Evolutionary conservation across 2,113 vertebrate genomes (phyloP).

Genomic region (Zosterops borbonicus): DNA sequence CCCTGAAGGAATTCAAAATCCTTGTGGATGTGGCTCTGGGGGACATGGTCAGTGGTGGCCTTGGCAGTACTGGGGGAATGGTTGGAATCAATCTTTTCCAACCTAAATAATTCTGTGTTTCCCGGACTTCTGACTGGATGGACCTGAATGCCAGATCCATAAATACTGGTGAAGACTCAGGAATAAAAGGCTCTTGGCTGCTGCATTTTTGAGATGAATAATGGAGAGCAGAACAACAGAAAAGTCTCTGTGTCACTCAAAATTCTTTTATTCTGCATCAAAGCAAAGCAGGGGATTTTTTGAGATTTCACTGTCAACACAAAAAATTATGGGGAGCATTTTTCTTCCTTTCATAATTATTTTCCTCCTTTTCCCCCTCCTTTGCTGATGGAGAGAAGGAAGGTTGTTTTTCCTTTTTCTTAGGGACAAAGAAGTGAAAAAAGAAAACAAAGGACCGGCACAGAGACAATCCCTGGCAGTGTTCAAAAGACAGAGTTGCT

Average conservation of each 20-base stretch:
- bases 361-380: background rate
- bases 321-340: background rate
- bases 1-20: background rate
- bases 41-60: background rate
- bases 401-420: background rate
- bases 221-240: background rate
- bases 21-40: background rate
- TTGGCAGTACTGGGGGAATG: background rate
- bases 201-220: background rate
- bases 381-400: background rate
- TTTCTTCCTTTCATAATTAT: background rate
- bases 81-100: background rate
- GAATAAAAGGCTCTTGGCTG: background rate
- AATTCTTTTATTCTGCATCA: constrained; percentile 7
- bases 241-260: background rate
- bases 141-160: background rate
- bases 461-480: background rate
- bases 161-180: background rate
- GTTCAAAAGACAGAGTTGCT: background rate
- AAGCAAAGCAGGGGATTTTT: constrained; percentile 17
- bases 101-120: background rate
- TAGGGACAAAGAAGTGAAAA: background rate
- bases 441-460: background rate
- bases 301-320: background rate
- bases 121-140: background rate